Evolutionary conservation across 2,888 invertebrate species (phyloP), one percentile per base, ranked within the genome.

Genomic region (Drosophila yooni): DNA sequence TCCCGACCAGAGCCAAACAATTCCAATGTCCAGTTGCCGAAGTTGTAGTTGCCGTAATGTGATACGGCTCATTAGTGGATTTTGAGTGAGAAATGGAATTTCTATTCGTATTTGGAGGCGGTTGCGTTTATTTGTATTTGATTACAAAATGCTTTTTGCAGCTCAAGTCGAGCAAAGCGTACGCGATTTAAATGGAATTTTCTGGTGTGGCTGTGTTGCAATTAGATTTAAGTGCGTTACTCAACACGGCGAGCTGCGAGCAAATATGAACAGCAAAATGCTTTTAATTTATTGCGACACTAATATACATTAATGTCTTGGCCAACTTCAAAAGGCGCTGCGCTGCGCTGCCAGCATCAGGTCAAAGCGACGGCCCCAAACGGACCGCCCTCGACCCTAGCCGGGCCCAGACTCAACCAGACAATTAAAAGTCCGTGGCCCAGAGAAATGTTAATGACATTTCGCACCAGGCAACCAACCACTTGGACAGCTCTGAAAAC

Each of bases 261-360:
- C 70, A 90, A 90, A 89, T 87, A 90, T 87, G 89, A 88, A 90
- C 88, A 87, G 80, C 75, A 89, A 87, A 87, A 90, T 83, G 90
- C 90, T 87, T 79, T 90, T 90, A 87, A 90, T 90, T 87, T 90
- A 87, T 87, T 74, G 79, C 88, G 90, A 87, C 90, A 87, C 87
- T 87, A 87, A 87, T 90, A 87, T 76, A 87, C 87, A 90, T 87
- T 87, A 87, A 87, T 87, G 89, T 90, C 89, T 76, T 81, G 79
- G 83, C 77, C 81, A 81, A 86, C 83, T 83, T 68, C 81, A 83
- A 81, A 81, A 81, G 67, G 52, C 36, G 65, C 40, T 21, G 51
- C 36, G 65, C 40, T 18, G 51, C 66, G 51, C 65, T 29, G 64
- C 52, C 25, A 5, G 50, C 50, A 52, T 36, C 62, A 65, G 80